Percentiles rank a stretch among this genome's conserved stretches.
Evolutionary conservation across 1,140 invertebrate species (phyloP).

Genomic region (Pogonus chalceus): DNA sequence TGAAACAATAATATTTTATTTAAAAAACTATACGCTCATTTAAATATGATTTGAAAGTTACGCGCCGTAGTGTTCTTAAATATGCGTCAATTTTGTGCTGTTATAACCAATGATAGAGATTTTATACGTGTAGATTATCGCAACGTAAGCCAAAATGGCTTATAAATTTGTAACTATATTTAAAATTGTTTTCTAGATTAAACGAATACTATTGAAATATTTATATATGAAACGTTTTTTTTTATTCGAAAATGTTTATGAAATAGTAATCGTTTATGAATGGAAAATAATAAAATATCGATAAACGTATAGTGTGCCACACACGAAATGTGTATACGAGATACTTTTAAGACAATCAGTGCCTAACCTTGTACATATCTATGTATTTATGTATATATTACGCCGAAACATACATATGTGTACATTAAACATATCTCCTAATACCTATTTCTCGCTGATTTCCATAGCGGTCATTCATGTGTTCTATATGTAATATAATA

Average conservation of each 20-base stretch:
- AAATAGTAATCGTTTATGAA: too few relatives aligned
- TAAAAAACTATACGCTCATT: not conserved
- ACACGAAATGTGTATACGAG: not conserved
- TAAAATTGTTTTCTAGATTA: too few relatives aligned
- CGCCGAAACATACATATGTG: not conserved
- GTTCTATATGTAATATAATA: constrained; percentile 4
- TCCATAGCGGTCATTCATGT: constrained; percentile 4
- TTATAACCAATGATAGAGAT: not conserved
- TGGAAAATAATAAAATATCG: too few relatives aligned
- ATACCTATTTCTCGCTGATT: not conserved
- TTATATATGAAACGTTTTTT: too few relatives aligned
- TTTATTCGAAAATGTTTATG: too few relatives aligned
- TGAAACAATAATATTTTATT: not conserved
- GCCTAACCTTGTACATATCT: constrained; percentile 7
- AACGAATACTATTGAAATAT: too few relatives aligned
- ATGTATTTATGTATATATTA: constrained; percentile 3
- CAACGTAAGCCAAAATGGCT: too few relatives aligned
- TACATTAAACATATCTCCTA: constrained; percentile 4
- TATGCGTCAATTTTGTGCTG: constrained; percentile 4
- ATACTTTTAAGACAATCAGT: constrained; percentile 5
- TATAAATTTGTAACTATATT: too few relatives aligned
- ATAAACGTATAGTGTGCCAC: too few relatives aligned
- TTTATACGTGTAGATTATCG: not conserved
- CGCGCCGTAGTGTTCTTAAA: not conserved
- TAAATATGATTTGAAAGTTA: not conserved